Evolutionary conservation across 2,888 invertebrate species (phyloP).

Genomic region (Orthonychiurus folsomi): DNA sequence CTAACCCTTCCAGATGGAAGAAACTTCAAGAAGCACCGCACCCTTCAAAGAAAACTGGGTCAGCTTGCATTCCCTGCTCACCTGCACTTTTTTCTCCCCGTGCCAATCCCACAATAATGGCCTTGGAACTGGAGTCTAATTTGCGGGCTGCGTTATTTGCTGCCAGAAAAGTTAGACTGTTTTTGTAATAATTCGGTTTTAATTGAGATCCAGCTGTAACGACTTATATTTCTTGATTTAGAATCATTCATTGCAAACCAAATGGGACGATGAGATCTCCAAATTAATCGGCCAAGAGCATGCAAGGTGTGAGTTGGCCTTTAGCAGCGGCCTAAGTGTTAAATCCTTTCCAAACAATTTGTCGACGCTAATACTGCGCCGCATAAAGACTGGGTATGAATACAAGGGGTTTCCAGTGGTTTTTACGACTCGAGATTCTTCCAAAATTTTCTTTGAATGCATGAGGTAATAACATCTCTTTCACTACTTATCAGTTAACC

Average conservation of each 20-base stretch:
- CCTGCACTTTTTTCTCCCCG: neutral
- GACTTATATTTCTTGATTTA: too few relatives aligned
- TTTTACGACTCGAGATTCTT: constrained; percentile 22
- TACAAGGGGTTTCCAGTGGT: constrained; percentile 8
- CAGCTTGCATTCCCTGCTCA: neutral
- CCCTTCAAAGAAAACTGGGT: too few relatives aligned
- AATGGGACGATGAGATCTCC: constrained; percentile 21
- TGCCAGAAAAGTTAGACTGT: neutral
- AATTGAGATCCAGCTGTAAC: too few relatives aligned
- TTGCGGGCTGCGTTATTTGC: neutral
- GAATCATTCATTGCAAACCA: constrained; percentile 19
- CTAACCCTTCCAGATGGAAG: constrained; percentile 31
- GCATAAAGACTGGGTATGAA: neutral
- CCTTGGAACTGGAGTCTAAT: neutral
- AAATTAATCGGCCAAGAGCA: constrained; percentile 26
- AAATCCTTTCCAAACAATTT: neutral
- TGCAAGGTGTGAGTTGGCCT: constrained; percentile 22
- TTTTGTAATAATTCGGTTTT: too few relatives aligned
- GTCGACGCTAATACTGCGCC: neutral
- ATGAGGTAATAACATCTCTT: constrained; percentile 3
- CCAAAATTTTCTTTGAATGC: constrained; percentile 18
- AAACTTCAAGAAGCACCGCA: constrained; percentile 19
- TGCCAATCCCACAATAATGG: neutral
- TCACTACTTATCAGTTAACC: neutral
- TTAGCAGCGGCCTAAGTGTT: constrained; percentile 16